A percentile compares a stretch with the other conserved stretches of the same genome.
These are phyloP conservation scores for Channallabes apus DNA, from an alignment of 2,797 vertebrate genomes.

Conservation along the genomic window DNA sequence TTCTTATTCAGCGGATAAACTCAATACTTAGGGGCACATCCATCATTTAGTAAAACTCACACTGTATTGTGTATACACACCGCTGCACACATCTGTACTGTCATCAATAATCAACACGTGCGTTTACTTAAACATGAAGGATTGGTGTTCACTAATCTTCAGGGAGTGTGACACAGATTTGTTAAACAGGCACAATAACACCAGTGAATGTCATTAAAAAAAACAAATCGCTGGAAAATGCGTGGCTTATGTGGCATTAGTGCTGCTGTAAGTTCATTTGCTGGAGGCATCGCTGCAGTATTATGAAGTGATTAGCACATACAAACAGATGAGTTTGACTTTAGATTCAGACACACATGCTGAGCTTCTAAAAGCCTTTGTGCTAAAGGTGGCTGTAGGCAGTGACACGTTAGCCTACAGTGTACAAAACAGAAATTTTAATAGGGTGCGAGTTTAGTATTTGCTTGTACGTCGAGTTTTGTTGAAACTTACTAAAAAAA, in stretches of 20 bases:
- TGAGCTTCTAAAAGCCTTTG: background rate
- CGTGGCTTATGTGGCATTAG: background rate
- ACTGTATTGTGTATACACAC: background rate
- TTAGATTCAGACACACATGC: background rate
- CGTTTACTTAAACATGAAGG: background rate
- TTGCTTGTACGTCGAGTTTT: background rate
- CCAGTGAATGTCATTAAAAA: background rate
- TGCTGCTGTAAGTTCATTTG: background rate
- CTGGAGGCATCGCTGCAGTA: background rate
- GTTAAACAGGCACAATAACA: background rate
- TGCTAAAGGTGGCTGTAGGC: background rate
- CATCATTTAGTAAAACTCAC: conserved; percentile 2
- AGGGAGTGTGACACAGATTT: background rate
- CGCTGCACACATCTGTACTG: background rate
- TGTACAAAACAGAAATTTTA: background rate
- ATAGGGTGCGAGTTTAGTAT: background rate
- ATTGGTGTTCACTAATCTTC: background rate
- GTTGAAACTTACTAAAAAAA: background rate
- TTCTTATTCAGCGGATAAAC: background rate
- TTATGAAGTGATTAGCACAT: background rate
- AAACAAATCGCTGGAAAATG: background rate
- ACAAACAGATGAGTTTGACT: background rate
- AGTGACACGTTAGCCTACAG: no score
- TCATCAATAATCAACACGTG: background rate
- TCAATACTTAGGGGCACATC: background rate